phyloP scores from a whole-genome alignment of 2,797 vertebrate species.

The Triplophysa bombifrons region DNA sequence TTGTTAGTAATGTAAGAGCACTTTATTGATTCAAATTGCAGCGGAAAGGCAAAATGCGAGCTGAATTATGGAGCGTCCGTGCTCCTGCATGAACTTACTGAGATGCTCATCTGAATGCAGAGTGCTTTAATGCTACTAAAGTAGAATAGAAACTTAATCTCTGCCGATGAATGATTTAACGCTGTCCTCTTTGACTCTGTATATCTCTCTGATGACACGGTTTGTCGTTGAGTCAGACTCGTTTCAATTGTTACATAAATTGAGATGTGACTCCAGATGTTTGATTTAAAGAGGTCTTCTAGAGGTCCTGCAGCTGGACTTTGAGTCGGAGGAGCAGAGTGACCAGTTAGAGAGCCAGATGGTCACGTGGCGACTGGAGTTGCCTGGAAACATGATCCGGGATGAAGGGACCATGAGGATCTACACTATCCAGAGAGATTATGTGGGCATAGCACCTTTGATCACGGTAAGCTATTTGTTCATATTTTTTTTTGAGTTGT shows the following conservation, averaged over 20 bases:
- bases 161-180: constrained; percentile 7
- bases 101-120: constrained; percentile 19
- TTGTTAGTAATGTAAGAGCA: constrained; percentile 25
- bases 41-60: background rate
- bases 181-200: background rate
- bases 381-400: constrained; percentile 70
- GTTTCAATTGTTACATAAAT: constrained; percentile 6
- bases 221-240: background rate
- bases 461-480: constrained; percentile 69
- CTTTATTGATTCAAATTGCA: constrained; percentile 18
- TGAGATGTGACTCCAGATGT: constrained; percentile 6
- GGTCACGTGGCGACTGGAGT: constrained; percentile 77
- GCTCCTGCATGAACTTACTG: constrained; percentile 1
- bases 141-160: constrained; percentile 11
- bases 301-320: constrained; percentile 79
- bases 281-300: constrained; percentile 71
- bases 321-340: constrained; percentile 68
- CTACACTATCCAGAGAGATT: constrained; percentile 75
- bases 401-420: constrained; percentile 75
- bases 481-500: background rate
- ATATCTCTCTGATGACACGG: background rate
- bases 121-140: constrained; percentile 38
- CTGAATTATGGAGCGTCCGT: background rate
- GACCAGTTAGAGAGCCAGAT: constrained; percentile 71
- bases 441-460: constrained; percentile 76